These are phyloP conservation scores for Heteractis magnifica DNA, from an alignment of 92 coral and sea anemone species.

Conservation along the genomic window DNA sequence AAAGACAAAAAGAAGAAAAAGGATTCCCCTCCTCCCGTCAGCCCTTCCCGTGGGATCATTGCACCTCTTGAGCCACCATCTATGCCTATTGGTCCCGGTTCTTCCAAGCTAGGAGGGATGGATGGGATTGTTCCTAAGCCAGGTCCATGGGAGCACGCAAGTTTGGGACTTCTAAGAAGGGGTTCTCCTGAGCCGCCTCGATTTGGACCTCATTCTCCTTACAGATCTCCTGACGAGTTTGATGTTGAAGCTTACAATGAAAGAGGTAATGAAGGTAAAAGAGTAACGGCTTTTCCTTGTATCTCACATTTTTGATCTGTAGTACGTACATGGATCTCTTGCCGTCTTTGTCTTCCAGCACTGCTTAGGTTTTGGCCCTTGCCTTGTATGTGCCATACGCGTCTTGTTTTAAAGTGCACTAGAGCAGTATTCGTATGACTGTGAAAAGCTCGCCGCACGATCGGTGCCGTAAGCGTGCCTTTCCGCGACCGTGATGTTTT, in stretches of 20 bases:
- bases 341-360: too few relatives aligned
- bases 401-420: too few relatives aligned
- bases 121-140: constrained; percentile 56
- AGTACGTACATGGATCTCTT: too few relatives aligned
- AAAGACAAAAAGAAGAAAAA: constrained; percentile 61
- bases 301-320: too few relatives aligned
- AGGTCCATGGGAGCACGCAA: constrained; percentile 78
- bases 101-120: constrained; percentile 63
- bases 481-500: too few relatives aligned
- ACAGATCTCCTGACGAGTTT: constrained; percentile 18
- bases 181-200: constrained; percentile 51
- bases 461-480: too few relatives aligned
- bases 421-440: too few relatives aligned
- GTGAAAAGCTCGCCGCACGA: too few relatives aligned
- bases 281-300: neutral
- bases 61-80: constrained; percentile 75
- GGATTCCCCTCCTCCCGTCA: constrained; percentile 34
- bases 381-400: too few relatives aligned
- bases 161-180: constrained; percentile 62
- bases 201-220: constrained; percentile 20
- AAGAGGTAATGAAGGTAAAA: constrained; percentile 24
- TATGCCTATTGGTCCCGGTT: constrained; percentile 47
- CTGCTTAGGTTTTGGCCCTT: too few relatives aligned
- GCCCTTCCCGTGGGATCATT: constrained; percentile 67
- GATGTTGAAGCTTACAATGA: constrained; percentile 26